phyloP scores from a whole-genome alignment of 2,888 invertebrate genomes.

The Globia sparganii region DNA sequence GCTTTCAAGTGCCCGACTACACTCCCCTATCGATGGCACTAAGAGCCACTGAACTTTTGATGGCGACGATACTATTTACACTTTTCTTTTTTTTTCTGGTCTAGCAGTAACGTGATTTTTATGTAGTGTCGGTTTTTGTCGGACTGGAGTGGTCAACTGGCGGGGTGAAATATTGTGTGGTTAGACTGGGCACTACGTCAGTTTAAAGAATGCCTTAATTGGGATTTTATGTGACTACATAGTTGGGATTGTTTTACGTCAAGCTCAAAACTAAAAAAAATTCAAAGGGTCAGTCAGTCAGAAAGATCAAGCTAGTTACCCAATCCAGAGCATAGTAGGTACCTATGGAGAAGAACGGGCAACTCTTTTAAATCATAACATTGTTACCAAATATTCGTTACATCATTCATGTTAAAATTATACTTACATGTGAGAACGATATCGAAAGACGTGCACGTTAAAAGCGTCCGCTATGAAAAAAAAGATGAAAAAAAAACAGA shows the following conservation, averaged over 20 bases:
- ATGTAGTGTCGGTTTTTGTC: slow-evolving; percentile 51
- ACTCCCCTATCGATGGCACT: slow-evolving; percentile 68
- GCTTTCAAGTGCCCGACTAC: slow-evolving; percentile 66
- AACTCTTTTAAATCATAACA: too few relatives aligned
- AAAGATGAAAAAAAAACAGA: too few relatives aligned
- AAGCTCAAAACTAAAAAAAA: too few relatives aligned
- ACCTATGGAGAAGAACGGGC: too few relatives aligned
- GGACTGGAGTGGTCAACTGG: slow-evolving; percentile 15
- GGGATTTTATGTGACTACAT: neutral
- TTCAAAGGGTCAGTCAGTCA: too few relatives aligned
- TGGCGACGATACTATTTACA: slow-evolving; percentile 74
- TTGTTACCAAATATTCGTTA: too few relatives aligned
- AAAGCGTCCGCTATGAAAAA: too few relatives aligned
- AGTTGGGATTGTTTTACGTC: neutral
- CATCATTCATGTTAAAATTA: too few relatives aligned
- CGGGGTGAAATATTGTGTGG: neutral
- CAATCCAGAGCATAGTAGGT: too few relatives aligned
- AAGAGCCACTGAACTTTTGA: slow-evolving; percentile 77
- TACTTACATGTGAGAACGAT: too few relatives aligned
- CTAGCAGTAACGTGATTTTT: slow-evolving; percentile 59
- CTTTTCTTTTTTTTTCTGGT: slow-evolving; percentile 61
- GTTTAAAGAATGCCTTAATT: neutral
- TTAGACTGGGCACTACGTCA: neutral
- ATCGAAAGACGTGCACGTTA: too few relatives aligned
- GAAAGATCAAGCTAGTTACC: too few relatives aligned